Evolutionary conservation across 1,140 invertebrate species (phyloP).

Genomic region (Dendroctonus valens): DNA sequence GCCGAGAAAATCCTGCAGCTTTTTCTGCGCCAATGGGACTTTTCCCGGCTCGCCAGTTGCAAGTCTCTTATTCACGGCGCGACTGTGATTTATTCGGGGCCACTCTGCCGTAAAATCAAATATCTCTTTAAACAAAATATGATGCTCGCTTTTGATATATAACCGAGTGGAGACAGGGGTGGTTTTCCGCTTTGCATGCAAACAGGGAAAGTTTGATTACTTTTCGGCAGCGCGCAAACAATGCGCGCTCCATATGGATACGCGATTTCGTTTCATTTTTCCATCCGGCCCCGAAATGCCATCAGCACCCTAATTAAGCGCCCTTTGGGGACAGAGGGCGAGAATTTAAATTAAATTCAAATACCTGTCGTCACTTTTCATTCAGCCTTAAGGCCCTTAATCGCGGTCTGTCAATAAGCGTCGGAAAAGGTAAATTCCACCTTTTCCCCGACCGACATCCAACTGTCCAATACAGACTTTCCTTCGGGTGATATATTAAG

Average conservation of each 20-base stretch:
- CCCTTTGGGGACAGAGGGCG: not conserved
- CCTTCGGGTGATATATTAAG: constrained; percentile 12
- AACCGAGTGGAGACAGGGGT: constrained; percentile 10
- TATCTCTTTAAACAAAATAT: constrained; percentile 32
- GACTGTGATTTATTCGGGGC: constrained; percentile 19
- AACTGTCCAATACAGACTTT: constrained; percentile 16
- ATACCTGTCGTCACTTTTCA: not conserved
- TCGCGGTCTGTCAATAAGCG: constrained; percentile 18
- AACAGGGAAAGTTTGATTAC: constrained; percentile 31
- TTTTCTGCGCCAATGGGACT: not conserved
- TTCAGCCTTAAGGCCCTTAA: constrained; percentile 15
- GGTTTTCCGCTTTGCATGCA: constrained; percentile 26
- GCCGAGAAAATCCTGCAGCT: too few relatives aligned
- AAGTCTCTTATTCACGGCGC: constrained; percentile 1
- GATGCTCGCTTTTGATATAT: constrained; percentile 15
- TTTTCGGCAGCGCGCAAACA: not conserved
- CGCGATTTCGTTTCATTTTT: too few relatives aligned
- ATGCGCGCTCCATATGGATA: too few relatives aligned
- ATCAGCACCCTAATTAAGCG: too few relatives aligned
- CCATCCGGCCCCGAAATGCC: too few relatives aligned
- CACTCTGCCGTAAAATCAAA: constrained; percentile 26
- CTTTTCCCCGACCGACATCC: constrained; percentile 12
- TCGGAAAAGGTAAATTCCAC: constrained; percentile 2
- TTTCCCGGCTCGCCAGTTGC: not conserved
- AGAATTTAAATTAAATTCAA: constrained; percentile 13